Evolutionary conservation across 2,113 vertebrate species (phyloP), one percentile per base, ranked within the genome.

Genomic region (Seriola aureovittata): DNA sequence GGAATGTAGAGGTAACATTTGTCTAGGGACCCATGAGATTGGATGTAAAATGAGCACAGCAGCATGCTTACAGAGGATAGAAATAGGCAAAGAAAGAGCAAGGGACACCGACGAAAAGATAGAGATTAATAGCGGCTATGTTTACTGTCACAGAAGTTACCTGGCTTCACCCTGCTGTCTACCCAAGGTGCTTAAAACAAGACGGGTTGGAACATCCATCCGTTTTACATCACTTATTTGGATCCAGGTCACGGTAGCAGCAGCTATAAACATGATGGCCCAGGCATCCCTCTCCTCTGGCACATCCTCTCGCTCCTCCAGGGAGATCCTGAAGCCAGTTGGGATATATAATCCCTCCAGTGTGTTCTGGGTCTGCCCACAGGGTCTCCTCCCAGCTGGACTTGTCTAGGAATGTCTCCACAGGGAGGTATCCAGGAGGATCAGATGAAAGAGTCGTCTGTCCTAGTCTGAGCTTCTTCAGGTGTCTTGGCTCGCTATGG

Each of bases 1-100:
- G 42, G 66, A 75, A 81, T 25, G 75, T 38, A 65, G 86, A 86
- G 84, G 83, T 82, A 86, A 86, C 78, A 68, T 85, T 88, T 85
- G 79, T 85, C 79, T 54, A 75, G 52, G 70, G 81, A 85, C 82
- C 82, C 86, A 1, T 36, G 86, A 86, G 84, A 82, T 46, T 73
- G 58, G 86, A 80, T 86, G 75, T 54, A 67, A 85, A 80, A 71
- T 32, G 60, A 78, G 78, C 12, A 23, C 71, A 78, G 70, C 74
- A 21, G 14, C 36, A 6, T 40, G 69, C 52, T 63, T n/a, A 65
- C 57, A 57, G 38, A 63, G 17, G 72, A 75, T 7, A 46, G 50
- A 78, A 68, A 58, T 17, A 58, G 58, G 75, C 32, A 46, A 58
- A 59, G 63, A 46, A 70, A 3, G n/a, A 67, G 8, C 34, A 34